phyloP scores from a whole-genome alignment of 1,140 invertebrate species.

The Conus ventricosus region DNA sequence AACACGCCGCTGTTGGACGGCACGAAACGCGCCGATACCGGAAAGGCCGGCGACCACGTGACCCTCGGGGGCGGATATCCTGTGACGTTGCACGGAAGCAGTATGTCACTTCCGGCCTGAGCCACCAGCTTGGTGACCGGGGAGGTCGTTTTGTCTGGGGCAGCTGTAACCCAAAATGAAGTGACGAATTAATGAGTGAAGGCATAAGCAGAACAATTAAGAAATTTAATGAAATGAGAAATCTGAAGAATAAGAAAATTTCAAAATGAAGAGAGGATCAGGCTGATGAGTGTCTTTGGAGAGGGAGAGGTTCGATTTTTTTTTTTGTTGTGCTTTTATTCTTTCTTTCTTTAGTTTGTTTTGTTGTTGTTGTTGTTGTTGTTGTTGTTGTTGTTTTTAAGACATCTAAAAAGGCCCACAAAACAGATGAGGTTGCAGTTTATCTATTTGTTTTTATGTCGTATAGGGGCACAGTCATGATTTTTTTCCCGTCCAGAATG shows the following conservation, averaged over 20 bases:
- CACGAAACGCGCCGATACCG: not conserved
- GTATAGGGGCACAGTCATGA: not conserved
- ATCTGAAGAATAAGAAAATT: not conserved
- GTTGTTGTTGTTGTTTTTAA: not conserved
- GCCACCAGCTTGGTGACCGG: not conserved
- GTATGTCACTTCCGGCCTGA: not conserved
- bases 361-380: not conserved
- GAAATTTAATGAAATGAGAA: not conserved
- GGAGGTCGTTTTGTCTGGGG: not conserved
- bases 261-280: no score
- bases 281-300: not conserved
- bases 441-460: not conserved
- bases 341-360: no score
- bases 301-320: not conserved
- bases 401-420: not conserved
- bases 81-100: not conserved
- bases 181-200: no score
- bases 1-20: not conserved
- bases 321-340: not conserved
- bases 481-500: no score
- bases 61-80: slow-evolving; percentile 1
- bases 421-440: not conserved
- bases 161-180: not conserved
- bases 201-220: not conserved
- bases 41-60: slow-evolving; percentile 5